phyloP scores from a whole-genome alignment of 2,888 invertebrate species.

The Noctua janthina region DNA sequence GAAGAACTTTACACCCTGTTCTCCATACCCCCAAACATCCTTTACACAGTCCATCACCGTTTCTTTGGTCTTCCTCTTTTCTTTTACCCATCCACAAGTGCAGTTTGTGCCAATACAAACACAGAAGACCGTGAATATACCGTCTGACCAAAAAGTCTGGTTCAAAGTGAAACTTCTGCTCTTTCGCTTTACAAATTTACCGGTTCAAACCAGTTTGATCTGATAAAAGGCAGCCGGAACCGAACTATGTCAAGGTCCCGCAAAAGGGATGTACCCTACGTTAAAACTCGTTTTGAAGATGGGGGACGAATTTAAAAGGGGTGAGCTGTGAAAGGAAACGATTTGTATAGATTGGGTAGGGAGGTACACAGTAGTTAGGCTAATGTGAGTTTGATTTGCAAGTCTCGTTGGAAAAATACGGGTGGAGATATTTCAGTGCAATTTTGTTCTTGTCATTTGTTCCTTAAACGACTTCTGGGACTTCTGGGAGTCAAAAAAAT shows the following conservation, averaged over 20 bases:
- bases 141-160: neutral
- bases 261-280: conserved; percentile 47
- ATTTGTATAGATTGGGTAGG: conserved; percentile 30
- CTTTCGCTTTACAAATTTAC: neutral
- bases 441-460: neutral
- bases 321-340: conserved; percentile 35
- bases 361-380: neutral
- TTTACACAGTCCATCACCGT: no score
- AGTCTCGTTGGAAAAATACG: conserved; percentile 23
- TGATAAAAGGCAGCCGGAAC: conserved; percentile 47
- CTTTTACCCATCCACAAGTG: no score
- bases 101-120: neutral
- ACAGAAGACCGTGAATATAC: neutral
- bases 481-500: neutral
- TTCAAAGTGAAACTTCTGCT: conserved; percentile 20
- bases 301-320: conserved; percentile 53
- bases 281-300: conserved; percentile 37
- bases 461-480: neutral
- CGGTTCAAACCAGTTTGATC: conserved; percentile 48
- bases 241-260: conserved; percentile 59
- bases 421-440: no score
- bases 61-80: no score
- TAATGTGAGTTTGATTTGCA: conserved; percentile 14
- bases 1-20: no score
- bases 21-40: no score